Evolutionary conservation across 2,797 vertebrate species (phyloP).

Genomic region (Crax fasciolata): DNA sequence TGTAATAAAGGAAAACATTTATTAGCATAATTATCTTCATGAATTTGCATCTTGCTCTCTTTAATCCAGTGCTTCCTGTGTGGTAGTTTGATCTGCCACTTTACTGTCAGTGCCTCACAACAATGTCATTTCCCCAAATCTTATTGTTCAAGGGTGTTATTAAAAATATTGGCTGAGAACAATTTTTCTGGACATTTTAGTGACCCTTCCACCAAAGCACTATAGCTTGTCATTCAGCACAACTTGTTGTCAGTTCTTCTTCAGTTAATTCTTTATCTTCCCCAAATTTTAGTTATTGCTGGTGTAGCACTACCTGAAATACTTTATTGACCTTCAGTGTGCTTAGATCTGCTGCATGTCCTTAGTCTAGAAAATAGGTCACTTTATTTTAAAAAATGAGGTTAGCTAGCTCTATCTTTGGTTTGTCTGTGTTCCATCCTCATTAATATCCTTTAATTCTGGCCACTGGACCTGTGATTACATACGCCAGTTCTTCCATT

Average conservation of each 20-base stretch:
- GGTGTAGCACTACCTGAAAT: conserved; percentile 4
- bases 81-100: not conserved
- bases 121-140: not conserved
- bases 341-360: conserved; percentile 17
- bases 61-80: not conserved
- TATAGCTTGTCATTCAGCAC: not conserved
- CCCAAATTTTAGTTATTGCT: conserved; percentile 16
- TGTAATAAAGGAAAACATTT: not conserved
- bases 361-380: conserved; percentile 25
- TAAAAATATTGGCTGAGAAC: not conserved
- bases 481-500: not conserved
- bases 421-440: conserved; percentile 11
- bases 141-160: not conserved
- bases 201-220: not conserved
- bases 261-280: conserved; percentile 3
- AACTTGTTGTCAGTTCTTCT: not conserved
- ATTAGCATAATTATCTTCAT: not conserved
- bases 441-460: conserved; percentile 21
- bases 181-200: not conserved
- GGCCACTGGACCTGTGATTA: not conserved
- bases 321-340: conserved; percentile 29
- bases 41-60: not conserved
- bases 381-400: conserved; percentile 47
- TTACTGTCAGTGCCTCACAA: not conserved
- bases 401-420: not conserved